Evolutionary conservation across 2,797 vertebrate species (phyloP).

Genomic region (Acipenser transmontanus): DNA sequence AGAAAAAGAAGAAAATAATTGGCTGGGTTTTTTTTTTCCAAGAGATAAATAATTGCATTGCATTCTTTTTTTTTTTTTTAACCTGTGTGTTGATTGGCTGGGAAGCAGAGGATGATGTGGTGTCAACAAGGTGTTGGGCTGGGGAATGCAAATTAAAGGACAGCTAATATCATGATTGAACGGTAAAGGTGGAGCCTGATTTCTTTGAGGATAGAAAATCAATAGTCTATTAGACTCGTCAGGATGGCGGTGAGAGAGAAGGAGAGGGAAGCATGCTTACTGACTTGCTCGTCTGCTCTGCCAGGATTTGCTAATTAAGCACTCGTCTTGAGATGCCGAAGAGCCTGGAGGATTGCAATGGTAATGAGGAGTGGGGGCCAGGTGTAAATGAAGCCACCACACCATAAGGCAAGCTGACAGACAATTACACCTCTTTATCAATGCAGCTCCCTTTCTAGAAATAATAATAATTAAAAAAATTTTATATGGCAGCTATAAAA

Average conservation of each 20-base stretch:
- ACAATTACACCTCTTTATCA: conserved; percentile 88
- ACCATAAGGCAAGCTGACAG: conserved; percentile 69
- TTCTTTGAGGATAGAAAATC: conserved; percentile 83
- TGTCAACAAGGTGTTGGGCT: conserved; percentile 60
- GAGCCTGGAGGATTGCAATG: conserved; percentile 50
- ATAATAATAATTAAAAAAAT: conserved; percentile 32
- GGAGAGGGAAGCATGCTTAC: conserved; percentile 26
- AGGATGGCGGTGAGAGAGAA: conserved; percentile 40
- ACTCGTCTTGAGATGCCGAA: conserved; percentile 43
- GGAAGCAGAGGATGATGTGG: conserved; percentile 37
- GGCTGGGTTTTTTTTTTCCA: not conserved
- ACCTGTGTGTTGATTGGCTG: conserved; percentile 40
- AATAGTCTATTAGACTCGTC: conserved; percentile 87
- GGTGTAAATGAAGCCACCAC: conserved; percentile 62
- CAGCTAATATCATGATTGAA: conserved; percentile 87
- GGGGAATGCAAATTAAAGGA: conserved; percentile 74
- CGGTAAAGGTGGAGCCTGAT: conserved; percentile 73
- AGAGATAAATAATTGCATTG: conserved; percentile 31
- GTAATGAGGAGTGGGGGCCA: conserved; percentile 64
- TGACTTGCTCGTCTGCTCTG: conserved; percentile 38
- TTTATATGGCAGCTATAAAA: conserved; percentile 32
- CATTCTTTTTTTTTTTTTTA: conserved; percentile 12
- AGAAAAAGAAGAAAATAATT: not conserved
- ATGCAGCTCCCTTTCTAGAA: conserved; percentile 47
- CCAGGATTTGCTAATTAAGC: conserved; percentile 58